phyloP scores from a whole-genome alignment of 2,888 invertebrate species.

The Spialia ferax region DNA sequence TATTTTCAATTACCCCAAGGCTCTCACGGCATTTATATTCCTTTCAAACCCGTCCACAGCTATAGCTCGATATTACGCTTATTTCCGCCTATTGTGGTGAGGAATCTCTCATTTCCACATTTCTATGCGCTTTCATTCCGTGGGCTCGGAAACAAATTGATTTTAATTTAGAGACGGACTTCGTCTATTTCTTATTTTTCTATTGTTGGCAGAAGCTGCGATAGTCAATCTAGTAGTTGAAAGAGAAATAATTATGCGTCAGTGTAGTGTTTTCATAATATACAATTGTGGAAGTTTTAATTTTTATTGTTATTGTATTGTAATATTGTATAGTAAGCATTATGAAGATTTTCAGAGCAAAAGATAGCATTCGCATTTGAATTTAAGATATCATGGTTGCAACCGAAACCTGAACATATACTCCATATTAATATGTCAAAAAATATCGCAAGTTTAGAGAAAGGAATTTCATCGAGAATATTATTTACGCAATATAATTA shows the following conservation, averaged over 20 bases:
- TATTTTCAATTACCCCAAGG: constrained; percentile 32
- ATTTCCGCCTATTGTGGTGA: constrained; percentile 37
- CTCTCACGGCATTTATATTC: constrained; percentile 26
- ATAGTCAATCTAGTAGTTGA: neutral
- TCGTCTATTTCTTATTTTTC: neutral
- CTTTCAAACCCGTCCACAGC: constrained; percentile 20
- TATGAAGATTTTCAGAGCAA: neutral
- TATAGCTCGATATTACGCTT: constrained; percentile 34
- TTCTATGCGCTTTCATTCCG: constrained; percentile 32
- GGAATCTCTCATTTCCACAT: constrained; percentile 38
- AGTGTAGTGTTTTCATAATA: neutral
- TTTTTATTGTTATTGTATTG: neutral
- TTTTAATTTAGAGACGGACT: constrained; percentile 21
- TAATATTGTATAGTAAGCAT: no score
- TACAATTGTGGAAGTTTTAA: neutral
- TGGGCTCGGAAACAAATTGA: constrained; percentile 35
- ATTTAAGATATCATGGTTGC: no score
- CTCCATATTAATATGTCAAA: no score
- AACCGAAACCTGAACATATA: no score
- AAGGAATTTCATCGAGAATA: no score
- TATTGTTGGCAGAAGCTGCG: neutral
- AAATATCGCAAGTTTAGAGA: no score
- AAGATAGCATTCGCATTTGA: neutral
- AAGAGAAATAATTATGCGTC: neutral
- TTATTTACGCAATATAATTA: no score